These are phyloP conservation scores for Odontophorus gujanensis DNA, from an alignment of 2,113 vertebrate genomes.

Conservation along the genomic window DNA sequence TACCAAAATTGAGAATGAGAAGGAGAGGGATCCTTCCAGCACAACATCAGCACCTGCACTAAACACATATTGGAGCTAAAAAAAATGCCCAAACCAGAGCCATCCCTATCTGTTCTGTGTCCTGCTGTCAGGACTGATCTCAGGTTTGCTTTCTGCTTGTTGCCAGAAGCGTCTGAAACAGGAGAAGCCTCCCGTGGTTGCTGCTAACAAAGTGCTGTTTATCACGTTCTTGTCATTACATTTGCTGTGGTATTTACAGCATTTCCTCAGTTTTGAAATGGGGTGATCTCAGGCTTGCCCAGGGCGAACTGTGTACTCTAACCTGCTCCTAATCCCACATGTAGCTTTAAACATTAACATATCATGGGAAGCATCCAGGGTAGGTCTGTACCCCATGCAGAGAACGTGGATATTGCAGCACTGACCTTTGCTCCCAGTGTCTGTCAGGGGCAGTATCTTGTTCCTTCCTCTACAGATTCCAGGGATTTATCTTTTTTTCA, in stretches of 20 bases:
- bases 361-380: neutral
- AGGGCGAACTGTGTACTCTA: neutral
- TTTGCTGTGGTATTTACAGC: slow-evolving; percentile 42
- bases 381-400: neutral
- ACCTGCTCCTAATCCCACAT: neutral
- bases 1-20: neutral
- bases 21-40: neutral
- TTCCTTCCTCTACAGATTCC: neutral
- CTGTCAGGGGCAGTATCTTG: neutral
- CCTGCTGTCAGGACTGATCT: rapidly evolving
- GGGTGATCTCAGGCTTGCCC: slow-evolving; percentile 7
- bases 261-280: slow-evolving; percentile 48
- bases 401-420: rapidly evolving
- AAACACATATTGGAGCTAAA: neutral
- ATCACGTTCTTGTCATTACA: slow-evolving; percentile 33
- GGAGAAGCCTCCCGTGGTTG: neutral
- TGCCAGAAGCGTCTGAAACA: neutral
- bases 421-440: neutral
- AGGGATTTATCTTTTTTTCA: neutral
- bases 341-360: neutral
- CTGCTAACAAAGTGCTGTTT: neutral
- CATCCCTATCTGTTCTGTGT: neutral
- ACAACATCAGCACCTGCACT: neutral
- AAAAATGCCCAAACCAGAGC: neutral
- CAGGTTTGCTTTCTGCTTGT: neutral